A percentile compares a stretch with the other conserved stretches of the same genome.
Conservation (phyloP, 2,888 invertebrate genomes). For the Thelaira solivaga region DNA sequence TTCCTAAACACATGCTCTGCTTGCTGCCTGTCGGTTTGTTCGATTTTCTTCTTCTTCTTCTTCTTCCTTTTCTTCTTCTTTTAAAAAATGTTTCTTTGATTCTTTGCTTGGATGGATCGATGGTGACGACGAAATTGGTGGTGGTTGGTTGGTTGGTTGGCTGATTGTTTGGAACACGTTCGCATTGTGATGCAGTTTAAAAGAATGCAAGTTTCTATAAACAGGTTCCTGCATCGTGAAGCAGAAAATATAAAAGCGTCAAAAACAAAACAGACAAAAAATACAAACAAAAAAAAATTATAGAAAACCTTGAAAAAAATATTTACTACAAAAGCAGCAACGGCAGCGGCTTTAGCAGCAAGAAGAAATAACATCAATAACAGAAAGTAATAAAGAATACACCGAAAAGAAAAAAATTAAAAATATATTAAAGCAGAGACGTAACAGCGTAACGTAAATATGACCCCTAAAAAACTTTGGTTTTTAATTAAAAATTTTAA, state of each 20-base stretch:
- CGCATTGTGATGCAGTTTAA: constrained; percentile 49
- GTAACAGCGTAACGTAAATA: constrained; percentile 22
- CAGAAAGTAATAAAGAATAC: constrained; percentile 33
- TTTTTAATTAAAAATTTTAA: too few species aligned
- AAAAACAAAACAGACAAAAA: constrained; percentile 14
- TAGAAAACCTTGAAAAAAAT: constrained; percentile 61
- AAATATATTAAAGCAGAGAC: constrained; percentile 27
- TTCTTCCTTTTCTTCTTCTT: constrained; percentile 1
- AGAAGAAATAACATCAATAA: constrained; percentile 32
- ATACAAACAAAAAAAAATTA: constrained; percentile 23
- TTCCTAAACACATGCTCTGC: constrained; percentile 49
- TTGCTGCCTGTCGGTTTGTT: constrained; percentile 2
- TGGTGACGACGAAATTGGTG: constrained; percentile 20
- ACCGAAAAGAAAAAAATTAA: neutral
- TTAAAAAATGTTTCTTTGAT: constrained; percentile 37
- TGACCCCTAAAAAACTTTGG: too few species aligned
- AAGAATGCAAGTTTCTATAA: constrained; percentile 59
- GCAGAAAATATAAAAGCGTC: constrained; percentile 32
- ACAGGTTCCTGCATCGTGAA: constrained; percentile 60
- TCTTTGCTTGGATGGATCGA: constrained; percentile 48
- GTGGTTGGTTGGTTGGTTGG: constrained; percentile 2
- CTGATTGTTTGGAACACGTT: constrained; percentile 42
- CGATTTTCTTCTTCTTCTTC: constrained; percentile 17
- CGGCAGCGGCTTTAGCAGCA: neutral
- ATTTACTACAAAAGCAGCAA: constrained; percentile 32